A percentile compares a stretch with the other conserved stretches of the same genome.
Evolutionary conservation across 1,140 invertebrate genomes (phyloP).

Genomic region (Pollicipes pollicipes): DNA sequence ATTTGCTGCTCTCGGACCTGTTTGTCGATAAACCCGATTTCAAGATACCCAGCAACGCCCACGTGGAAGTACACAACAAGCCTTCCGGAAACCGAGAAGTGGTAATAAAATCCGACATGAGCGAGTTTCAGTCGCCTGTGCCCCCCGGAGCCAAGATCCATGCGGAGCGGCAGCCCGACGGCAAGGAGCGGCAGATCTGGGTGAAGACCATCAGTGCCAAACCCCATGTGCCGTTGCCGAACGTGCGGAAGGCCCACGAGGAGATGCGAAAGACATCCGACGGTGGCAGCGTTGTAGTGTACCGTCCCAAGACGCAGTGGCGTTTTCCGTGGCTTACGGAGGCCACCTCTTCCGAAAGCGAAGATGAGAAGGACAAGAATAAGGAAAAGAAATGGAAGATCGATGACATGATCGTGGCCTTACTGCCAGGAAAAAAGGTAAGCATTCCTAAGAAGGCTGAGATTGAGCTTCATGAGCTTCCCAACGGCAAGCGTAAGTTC

Average conservation of each 20-base stretch:
- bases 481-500: neutral
- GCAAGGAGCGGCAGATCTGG: neutral
- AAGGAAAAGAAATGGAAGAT: slow-evolving; percentile 1
- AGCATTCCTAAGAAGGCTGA: neutral
- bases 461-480: neutral
- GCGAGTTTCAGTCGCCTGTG: neutral
- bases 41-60: neutral
- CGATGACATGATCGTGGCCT: neutral
- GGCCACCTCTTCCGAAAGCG: neutral
- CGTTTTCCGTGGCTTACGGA: neutral
- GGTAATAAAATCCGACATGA: neutral
- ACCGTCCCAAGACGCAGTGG: neutral
- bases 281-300: neutral
- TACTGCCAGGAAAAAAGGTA: neutral
- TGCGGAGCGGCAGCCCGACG: neutral
- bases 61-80: neutral
- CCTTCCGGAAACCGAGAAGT: neutral
- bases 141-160: neutral
- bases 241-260: neutral
- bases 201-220: neutral
- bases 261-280: neutral
- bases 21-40: neutral
- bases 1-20: neutral
- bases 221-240: neutral
- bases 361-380: neutral